Evolutionary conservation across 2,113 vertebrate genomes (phyloP), one percentile per base, ranked within the genome.

Genomic region (Pogona vitticeps): DNA sequence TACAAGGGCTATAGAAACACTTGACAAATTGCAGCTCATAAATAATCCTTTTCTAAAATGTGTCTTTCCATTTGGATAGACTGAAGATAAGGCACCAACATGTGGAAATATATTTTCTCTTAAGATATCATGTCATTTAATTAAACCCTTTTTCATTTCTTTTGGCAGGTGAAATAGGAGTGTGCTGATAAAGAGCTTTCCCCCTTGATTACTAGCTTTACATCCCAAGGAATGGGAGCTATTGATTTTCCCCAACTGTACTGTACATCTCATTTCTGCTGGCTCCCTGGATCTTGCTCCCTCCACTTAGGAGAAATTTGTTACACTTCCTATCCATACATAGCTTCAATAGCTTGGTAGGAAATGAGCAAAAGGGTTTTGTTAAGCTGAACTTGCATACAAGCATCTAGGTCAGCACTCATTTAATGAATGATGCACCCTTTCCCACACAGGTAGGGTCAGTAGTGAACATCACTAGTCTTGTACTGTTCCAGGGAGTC

Each of bases 91-190:
- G 84, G 59, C 42, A 76, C 71, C 86, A 85, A 58, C 86, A 58
- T 75, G 46, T 77, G 0, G 0, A 72, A 36, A 28, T 90, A 68
- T 91, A 90, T 93, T 92, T 91, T 88, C 59, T 91, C 17, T 75
- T 89, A 86, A 86, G 82, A 88, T 89, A 86, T 63, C 46, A 59
- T 88, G 79, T 61, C 84, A 84, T 90, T 95, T 92, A 94, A 93
- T 94, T 71, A 92, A 89, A 88, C 87, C 52, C 85, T 86, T 90
- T 92, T 88, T 85, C 33, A 89, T 90, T 94, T 92, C 72, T 92
- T 90, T 92, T 86, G 89, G 71, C 42, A 90, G 73, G 31, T 91
- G 91, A 95, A 92, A 91, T 91, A 91, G 90, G 86, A 92, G 42
- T 82, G 92, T 68, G 2, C 61, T 90, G 38, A 72, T 90, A 84